These are phyloP conservation scores for Stenodema calcarata DNA, from an alignment of 2,888 invertebrate species.

Conservation along the genomic window DNA sequence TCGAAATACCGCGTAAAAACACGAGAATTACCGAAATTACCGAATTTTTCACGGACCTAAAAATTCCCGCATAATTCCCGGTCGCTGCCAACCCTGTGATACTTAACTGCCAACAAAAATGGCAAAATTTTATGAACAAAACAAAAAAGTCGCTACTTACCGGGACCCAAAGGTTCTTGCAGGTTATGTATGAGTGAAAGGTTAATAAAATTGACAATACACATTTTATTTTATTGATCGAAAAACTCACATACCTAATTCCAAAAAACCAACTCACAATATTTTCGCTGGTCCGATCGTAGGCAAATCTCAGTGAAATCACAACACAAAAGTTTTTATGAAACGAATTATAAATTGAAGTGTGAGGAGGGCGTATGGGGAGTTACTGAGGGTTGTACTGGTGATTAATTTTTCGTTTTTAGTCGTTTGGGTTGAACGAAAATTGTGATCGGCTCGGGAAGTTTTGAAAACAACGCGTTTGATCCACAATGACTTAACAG, in stretches of 20 bases:
- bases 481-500: conserved; percentile 22
- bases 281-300: not conserved
- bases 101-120: no score
- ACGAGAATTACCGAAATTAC: no score
- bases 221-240: not conserved
- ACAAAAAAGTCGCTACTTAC: not conserved
- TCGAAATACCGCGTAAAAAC: no score
- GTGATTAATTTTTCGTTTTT: not conserved
- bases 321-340: no score
- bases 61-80: no score
- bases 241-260: not conserved
- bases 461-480: conserved; percentile 16
- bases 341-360: no score
- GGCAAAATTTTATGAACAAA: no score
- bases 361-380: no score
- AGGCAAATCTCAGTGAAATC: no score
- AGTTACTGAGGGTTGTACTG: no score
- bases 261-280: not conserved
- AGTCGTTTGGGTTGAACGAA: not conserved
- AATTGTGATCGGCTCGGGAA: not conserved
- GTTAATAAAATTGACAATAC: not conserved
- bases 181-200: not conserved
- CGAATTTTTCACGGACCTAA: no score
- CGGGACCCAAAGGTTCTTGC: not conserved
- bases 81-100: no score